phyloP scores from a whole-genome alignment of 1,140 invertebrate genomes.

The Gryllus bimaculatus region DNA sequence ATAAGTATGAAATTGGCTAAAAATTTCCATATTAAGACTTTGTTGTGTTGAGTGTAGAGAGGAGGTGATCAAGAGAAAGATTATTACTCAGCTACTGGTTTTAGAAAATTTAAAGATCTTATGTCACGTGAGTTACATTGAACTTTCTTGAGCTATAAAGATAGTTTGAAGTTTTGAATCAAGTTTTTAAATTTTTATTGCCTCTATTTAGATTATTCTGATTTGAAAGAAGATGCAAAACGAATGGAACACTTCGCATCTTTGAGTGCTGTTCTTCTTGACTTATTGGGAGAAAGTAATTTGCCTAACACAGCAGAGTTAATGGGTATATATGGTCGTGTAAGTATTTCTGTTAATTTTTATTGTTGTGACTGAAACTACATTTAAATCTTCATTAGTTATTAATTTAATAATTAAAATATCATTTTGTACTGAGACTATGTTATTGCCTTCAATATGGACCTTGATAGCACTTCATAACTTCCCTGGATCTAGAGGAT shows the following conservation, averaged over 20 bases:
- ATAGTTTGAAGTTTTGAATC: not conserved
- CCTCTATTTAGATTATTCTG: constrained; percentile 57
- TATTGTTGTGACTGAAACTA: too few relatives aligned
- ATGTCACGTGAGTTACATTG: constrained; percentile 67
- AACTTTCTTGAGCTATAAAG: constrained; percentile 8
- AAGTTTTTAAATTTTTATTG: constrained; percentile 7
- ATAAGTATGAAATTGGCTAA: too few relatives aligned
- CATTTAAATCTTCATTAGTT: too few relatives aligned
- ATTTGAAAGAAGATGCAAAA: constrained; percentile 59
- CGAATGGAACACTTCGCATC: constrained; percentile 66
- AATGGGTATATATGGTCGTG: constrained; percentile 69
- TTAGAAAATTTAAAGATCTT: constrained; percentile 66
- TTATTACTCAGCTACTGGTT: constrained; percentile 56
- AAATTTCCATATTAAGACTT: too few relatives aligned
- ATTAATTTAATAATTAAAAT: too few relatives aligned
- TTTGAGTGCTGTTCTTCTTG: constrained; percentile 51
- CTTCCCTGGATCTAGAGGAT: too few relatives aligned
- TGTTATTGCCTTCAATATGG: too few relatives aligned
- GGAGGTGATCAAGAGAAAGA: constrained; percentile 52
- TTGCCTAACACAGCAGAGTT: constrained; percentile 69
- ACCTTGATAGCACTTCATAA: too few relatives aligned
- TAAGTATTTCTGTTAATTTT: constrained; percentile 33
- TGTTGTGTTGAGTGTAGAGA: constrained; percentile 33
- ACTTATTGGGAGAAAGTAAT: constrained; percentile 52
- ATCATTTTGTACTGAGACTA: too few relatives aligned